These are phyloP conservation scores for Hycleus cichorii DNA, from an alignment of 1,140 invertebrate genomes.

Conservation along the genomic window DNA sequence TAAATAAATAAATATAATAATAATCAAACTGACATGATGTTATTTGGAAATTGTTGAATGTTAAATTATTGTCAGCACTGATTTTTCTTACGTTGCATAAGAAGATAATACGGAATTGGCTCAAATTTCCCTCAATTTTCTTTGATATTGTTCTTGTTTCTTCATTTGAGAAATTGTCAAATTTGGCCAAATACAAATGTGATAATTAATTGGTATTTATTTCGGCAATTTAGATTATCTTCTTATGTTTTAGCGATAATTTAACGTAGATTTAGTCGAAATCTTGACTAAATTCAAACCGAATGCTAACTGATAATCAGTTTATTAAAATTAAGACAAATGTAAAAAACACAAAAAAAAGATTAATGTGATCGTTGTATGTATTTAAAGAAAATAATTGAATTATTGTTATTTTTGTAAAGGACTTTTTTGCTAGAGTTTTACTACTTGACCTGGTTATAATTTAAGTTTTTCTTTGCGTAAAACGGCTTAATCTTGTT, in stretches of 20 bases:
- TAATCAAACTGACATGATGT: neutral
- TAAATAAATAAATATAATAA: too few species aligned
- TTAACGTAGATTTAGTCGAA: neutral
- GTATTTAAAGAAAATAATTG: constrained; percentile 7
- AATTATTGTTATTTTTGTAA: constrained; percentile 26
- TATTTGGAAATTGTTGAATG: constrained; percentile 8
- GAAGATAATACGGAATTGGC: constrained; percentile 7
- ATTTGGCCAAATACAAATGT: constrained; percentile 3
- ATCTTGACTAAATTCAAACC: too few species aligned
- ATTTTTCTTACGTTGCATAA: constrained; percentile 1
- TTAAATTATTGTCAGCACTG: constrained; percentile 15
- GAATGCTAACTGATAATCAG: constrained; percentile 34
- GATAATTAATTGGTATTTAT: neutral
- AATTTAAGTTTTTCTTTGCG: neutral
- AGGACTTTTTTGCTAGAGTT: constrained; percentile 8
- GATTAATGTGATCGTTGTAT: constrained; percentile 31
- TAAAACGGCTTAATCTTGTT: constrained; percentile 6
- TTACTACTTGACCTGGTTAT: constrained; percentile 2
- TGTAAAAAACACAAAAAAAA: neutral
- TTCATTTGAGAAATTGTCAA: neutral
- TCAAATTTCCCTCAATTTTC: neutral
- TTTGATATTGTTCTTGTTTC: too few species aligned
- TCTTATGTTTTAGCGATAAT: constrained; percentile 14
- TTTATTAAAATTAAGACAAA: constrained; percentile 17
- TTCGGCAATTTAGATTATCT: neutral